Conservation (phyloP, 64 coral and sea anemone species). For the Acropora yongei region DNA sequence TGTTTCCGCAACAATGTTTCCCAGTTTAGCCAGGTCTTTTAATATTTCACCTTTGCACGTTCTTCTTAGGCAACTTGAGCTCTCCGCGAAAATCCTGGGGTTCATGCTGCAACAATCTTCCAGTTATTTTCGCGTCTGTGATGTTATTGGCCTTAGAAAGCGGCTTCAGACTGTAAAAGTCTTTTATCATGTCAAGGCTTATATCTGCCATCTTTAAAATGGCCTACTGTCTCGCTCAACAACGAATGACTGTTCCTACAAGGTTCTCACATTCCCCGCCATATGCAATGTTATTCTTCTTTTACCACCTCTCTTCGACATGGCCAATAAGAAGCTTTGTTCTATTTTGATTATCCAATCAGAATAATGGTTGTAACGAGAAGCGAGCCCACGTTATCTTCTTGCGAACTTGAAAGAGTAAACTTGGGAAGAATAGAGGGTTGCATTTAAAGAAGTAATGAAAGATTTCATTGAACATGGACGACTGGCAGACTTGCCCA, state of each 20-base stretch:
- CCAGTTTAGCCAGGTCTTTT: not conserved
- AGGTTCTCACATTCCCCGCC: not conserved
- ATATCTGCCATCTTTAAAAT: slow-evolving; percentile 71
- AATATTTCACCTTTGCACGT: slow-evolving; percentile 51
- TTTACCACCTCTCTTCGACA: no score
- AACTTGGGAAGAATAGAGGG: not conserved
- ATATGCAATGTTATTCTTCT: slow-evolving; percentile 7
- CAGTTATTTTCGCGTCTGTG: slow-evolving; percentile 65
- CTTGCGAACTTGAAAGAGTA: not conserved
- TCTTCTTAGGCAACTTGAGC: slow-evolving; percentile 77
- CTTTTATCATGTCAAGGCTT: slow-evolving; percentile 69
- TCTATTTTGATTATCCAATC: slow-evolving; percentile 36
- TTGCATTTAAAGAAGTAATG: not conserved
- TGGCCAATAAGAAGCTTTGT: slow-evolving; percentile 15
- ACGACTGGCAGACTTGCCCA: slow-evolving; percentile 89
- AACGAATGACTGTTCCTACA: not conserved
- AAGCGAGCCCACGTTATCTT: not conserved
- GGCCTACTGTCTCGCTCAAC: not conserved
- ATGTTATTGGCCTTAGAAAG: slow-evolving; percentile 38
- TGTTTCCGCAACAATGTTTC: not conserved
- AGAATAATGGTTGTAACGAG: slow-evolving; percentile 5
- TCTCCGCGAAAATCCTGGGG: slow-evolving; percentile 34
- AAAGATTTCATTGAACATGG: not conserved
- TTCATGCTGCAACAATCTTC: slow-evolving; percentile 17
- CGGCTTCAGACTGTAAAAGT: slow-evolving; percentile 75